Conservation (phyloP, 2,797 vertebrate species). For the Arnoldichthys spilopterus region DNA sequence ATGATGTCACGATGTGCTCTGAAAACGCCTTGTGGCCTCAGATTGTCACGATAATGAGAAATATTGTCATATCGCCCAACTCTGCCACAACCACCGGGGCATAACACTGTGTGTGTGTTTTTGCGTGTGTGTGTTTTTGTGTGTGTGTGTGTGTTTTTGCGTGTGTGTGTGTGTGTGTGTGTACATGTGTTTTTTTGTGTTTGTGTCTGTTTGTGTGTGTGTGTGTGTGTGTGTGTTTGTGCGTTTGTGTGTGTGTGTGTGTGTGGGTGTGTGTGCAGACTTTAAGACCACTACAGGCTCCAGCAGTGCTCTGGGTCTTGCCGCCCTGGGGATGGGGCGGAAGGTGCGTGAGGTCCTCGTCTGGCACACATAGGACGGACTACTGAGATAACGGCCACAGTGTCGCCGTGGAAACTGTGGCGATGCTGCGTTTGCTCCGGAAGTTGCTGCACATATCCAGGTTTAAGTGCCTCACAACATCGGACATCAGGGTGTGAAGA, state of each 20-base stretch:
- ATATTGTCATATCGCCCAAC: too few relatives aligned
- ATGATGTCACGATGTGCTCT: too few relatives aligned
- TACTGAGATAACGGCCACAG: conserved; percentile 34
- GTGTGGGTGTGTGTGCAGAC: conserved; percentile 62
- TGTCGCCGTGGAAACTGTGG: not conserved
- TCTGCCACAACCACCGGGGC: too few relatives aligned
- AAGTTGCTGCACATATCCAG: not conserved
- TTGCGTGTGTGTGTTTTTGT: too few relatives aligned
- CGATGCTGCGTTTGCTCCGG: not conserved
- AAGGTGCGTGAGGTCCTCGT: conserved; percentile 79
- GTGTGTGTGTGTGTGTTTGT: not conserved
- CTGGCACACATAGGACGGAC: conserved; percentile 76
- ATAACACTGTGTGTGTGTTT: too few relatives aligned
- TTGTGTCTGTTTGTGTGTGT: too few relatives aligned
- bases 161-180: too few relatives aligned
- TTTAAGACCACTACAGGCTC: conserved; percentile 67
- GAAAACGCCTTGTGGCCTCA: too few relatives aligned
- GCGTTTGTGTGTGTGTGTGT: too few relatives aligned
- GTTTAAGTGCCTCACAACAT: conserved; percentile 11
- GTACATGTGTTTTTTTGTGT: too few relatives aligned
- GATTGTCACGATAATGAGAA: too few relatives aligned
- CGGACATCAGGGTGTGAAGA: conserved; percentile 24
- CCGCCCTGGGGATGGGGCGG: conserved; percentile 75
- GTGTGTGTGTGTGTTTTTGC: too few relatives aligned
- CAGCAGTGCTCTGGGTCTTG: conserved; percentile 75